phyloP scores from a whole-genome alignment of 2,113 vertebrate genomes.

The Manacus vitellinus region DNA sequence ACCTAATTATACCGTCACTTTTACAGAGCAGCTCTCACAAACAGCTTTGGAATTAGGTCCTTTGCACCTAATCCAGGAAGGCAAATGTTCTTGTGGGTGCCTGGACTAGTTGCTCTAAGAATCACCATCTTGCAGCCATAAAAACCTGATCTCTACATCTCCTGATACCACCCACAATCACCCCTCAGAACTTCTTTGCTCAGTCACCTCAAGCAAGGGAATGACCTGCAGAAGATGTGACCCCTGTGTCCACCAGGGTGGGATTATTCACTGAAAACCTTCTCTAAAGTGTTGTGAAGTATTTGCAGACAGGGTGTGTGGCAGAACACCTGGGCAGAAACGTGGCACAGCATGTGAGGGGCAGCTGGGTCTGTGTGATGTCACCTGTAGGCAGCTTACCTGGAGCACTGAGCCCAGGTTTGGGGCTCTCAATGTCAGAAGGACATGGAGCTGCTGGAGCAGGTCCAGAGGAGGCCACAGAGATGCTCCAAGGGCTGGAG shows the following conservation, averaged over 20 bases:
- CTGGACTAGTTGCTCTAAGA: neutral
- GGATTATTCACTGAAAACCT: neutral
- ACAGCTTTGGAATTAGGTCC: neutral
- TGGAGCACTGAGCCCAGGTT: neutral
- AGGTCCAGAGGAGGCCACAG: neutral
- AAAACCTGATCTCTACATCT: neutral
- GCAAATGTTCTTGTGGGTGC: neutral
- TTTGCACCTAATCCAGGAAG: neutral
- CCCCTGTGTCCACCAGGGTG: neutral
- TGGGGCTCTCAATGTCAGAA: neutral
- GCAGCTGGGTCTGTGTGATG: neutral
- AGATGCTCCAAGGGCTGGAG: neutral
- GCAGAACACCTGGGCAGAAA: neutral
- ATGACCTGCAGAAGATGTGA: neutral
- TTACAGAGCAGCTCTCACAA: neutral
- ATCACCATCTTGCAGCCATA: neutral
- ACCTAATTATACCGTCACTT: neutral
- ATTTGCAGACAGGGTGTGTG: neutral
- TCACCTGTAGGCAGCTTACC: neutral
- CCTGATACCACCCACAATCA: too few relatives aligned
- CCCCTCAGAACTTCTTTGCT: neutral
- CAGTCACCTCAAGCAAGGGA: neutral
- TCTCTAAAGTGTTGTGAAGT: neutral
- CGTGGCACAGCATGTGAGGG: neutral
- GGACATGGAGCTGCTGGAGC: neutral